Conservation (phyloP, 2,888 invertebrate genomes). For the Parnassius mnemosyne region DNA sequence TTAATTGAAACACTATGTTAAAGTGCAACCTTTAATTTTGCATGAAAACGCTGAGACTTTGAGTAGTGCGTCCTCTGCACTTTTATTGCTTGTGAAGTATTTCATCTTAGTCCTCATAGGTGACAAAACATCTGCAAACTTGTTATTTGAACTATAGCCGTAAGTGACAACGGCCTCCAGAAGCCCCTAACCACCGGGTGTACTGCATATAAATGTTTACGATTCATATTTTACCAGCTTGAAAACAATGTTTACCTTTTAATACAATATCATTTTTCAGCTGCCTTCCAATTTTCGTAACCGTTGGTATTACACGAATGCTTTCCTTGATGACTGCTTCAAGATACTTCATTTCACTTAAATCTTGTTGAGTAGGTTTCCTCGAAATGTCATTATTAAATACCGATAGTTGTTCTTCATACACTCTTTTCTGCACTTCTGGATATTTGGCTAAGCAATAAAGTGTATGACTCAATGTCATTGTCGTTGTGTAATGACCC, state of each 20-base stretch:
- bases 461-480: constrained; percentile 41
- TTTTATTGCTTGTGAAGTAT: no score
- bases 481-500: constrained; percentile 46
- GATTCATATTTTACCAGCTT: no score
- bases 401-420: constrained; percentile 41
- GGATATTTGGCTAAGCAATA: constrained; percentile 41
- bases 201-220: no score
- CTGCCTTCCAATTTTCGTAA: constrained; percentile 44
- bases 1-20: no score
- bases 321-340: constrained; percentile 47
- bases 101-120: no score
- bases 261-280: constrained; percentile 39
- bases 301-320: constrained; percentile 41
- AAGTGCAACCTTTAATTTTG: no score
- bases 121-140: no score
- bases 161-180: no score
- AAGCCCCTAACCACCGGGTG: no score
- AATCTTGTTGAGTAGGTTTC: constrained; percentile 37
- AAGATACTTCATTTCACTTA: constrained; percentile 46
- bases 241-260: constrained; percentile 34
- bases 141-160: no score
- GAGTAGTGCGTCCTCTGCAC: no score
- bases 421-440: constrained; percentile 38
- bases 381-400: constrained; percentile 36
- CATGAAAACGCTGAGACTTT: no score